These are phyloP conservation scores for Hydrocynus forskahlii DNA, from an alignment of 2,797 vertebrate genomes.

Conservation along the genomic window DNA sequence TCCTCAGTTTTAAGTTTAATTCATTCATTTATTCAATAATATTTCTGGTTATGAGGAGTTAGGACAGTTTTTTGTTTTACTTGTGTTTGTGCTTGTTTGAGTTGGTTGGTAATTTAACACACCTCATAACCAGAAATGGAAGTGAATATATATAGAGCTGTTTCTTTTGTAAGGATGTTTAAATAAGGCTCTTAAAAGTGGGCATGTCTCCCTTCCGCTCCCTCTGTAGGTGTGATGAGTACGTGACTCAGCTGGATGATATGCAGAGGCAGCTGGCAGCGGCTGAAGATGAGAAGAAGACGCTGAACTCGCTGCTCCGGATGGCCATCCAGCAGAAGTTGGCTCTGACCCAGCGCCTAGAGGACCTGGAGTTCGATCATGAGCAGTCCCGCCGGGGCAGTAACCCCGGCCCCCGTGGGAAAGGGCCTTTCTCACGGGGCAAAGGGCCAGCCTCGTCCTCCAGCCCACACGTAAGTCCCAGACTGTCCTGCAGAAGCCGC, in stretches of 20 bases:
- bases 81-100: no score
- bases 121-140: no score
- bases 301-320: slow-evolving; percentile 83
- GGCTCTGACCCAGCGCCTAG: slow-evolving; percentile 94
- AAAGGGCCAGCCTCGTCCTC: slow-evolving; percentile 66
- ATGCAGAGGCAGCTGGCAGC: no score
- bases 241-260: slow-evolving; percentile 95
- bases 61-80: no score
- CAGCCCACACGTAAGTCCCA: slow-evolving; percentile 89
- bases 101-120: no score
- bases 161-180: neutral
- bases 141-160: no score
- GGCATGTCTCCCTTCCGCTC: neutral
- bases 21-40: no score
- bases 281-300: no score
- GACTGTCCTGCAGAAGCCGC: slow-evolving; percentile 71
- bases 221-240: slow-evolving; percentile 90
- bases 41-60: no score
- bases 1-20: neutral
- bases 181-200: neutral
- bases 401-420: slow-evolving; percentile 72
- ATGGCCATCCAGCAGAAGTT: slow-evolving; percentile 99
- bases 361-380: slow-evolving; percentile 95
- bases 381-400: slow-evolving; percentile 86
- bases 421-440: slow-evolving; percentile 64